Conservation (phyloP, 1,140 invertebrate species). For the Diprion similis region DNA sequence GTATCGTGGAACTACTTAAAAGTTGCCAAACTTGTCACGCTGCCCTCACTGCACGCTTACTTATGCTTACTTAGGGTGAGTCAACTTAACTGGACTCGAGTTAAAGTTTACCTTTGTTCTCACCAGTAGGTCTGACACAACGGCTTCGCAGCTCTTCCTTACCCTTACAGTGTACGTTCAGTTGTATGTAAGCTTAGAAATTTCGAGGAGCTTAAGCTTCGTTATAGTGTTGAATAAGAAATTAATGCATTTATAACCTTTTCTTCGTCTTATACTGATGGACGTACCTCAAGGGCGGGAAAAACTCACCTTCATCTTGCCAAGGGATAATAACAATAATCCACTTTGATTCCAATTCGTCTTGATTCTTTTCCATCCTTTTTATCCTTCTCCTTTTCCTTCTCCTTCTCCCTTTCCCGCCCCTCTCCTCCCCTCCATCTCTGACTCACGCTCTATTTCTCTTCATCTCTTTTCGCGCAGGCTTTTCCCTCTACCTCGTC, state of each 20-base stretch:
- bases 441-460: conserved; percentile 14
- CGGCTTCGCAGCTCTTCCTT: background rate
- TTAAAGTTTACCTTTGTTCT: conserved; percentile 54
- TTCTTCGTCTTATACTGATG: background rate
- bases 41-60: conserved; percentile 26
- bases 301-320: background rate
- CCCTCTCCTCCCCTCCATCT: background rate
- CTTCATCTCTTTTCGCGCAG: conserved; percentile 11
- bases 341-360: conserved; percentile 9
- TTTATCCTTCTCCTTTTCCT: background rate
- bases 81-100: conserved; percentile 37
- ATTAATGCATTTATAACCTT: background rate
- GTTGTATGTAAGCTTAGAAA: background rate
- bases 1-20: conserved; percentile 57
- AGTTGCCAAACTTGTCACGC: conserved; percentile 54
- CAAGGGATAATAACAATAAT: conserved; percentile 10
- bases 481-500: conserved; percentile 12
- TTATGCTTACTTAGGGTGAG: conserved; percentile 30
- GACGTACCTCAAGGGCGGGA: conserved; percentile 4
- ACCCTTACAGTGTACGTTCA: no score
- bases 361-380: background rate
- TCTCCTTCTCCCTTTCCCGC: background rate
- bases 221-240: no score
- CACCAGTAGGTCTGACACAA: conserved; percentile 40
- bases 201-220: background rate